phyloP scores from a whole-genome alignment of 2,113 vertebrate species.

The Patagioenas fasciata region DNA sequence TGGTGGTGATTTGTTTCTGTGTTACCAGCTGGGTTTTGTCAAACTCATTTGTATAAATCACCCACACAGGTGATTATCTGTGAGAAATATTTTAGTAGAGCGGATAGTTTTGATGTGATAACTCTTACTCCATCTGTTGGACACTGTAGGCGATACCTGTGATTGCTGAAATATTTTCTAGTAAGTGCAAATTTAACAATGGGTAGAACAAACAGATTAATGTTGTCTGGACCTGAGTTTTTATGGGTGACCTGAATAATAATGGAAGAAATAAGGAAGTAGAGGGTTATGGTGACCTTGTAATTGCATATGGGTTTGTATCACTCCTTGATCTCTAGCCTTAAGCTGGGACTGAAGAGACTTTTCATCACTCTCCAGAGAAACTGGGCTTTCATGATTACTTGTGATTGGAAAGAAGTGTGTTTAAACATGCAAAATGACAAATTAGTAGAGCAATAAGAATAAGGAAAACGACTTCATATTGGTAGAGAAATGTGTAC shows the following conservation, averaged over 20 bases:
- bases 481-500: not conserved
- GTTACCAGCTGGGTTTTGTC: not conserved
- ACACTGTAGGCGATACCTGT: not conserved
- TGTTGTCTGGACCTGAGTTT: not conserved
- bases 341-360: not conserved
- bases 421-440: not conserved
- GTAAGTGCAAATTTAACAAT: not conserved
- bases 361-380: not conserved
- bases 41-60: not conserved
- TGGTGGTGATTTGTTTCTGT: not conserved
- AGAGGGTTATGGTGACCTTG: accelerated
- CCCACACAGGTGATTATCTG: not conserved
- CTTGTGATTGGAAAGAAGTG: not conserved
- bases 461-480: not conserved
- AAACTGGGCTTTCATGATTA: not conserved
- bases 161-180: not conserved
- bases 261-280: not conserved
- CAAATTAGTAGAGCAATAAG: not conserved
- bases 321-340: not conserved
- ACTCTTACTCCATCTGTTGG: not conserved
- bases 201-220: not conserved
- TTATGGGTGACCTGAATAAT: not conserved
- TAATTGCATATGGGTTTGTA: not conserved
- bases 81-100: not conserved
- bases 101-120: not conserved